Evolutionary conservation across 2,113 vertebrate genomes (phyloP).

Genomic region (Gasterosteus nipponicus): DNA sequence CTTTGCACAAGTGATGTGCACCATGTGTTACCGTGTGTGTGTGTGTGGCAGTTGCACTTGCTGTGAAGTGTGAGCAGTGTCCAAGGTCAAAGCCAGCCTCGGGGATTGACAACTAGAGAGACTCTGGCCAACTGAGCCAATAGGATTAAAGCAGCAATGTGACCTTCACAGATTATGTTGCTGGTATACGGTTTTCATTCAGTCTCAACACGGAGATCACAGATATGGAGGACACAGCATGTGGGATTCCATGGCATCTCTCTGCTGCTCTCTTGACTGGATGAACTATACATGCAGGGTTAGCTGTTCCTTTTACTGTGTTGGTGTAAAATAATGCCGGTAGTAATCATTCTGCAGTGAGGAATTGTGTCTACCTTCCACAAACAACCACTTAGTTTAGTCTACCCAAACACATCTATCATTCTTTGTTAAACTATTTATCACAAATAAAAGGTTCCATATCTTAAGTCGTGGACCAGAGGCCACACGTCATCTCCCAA

Average conservation of each 20-base stretch:
- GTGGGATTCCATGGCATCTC: not conserved
- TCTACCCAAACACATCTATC: too few species aligned
- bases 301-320: not conserved
- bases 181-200: conserved; percentile 32
- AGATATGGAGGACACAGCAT: conserved; percentile 18
- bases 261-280: not conserved
- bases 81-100: conserved; percentile 64
- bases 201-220: conserved; percentile 19
- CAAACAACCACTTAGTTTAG: too few species aligned
- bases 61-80: conserved; percentile 45
- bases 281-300: not conserved
- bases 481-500: too few species aligned
- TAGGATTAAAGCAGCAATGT: conserved; percentile 57
- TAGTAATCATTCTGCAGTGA: too few species aligned
- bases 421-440: too few species aligned
- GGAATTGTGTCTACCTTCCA: too few species aligned
- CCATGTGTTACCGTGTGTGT: not conserved
- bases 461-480: too few species aligned
- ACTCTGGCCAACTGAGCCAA: conserved; percentile 44
- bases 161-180: conserved; percentile 61
- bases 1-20: not conserved
- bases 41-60: conserved; percentile 13
- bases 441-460: too few species aligned
- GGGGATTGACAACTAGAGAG: conserved; percentile 45
- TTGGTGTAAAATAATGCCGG: not conserved